These are phyloP conservation scores for Scylla paramamosain DNA, from an alignment of 1,140 invertebrate species.

Conservation along the genomic window DNA sequence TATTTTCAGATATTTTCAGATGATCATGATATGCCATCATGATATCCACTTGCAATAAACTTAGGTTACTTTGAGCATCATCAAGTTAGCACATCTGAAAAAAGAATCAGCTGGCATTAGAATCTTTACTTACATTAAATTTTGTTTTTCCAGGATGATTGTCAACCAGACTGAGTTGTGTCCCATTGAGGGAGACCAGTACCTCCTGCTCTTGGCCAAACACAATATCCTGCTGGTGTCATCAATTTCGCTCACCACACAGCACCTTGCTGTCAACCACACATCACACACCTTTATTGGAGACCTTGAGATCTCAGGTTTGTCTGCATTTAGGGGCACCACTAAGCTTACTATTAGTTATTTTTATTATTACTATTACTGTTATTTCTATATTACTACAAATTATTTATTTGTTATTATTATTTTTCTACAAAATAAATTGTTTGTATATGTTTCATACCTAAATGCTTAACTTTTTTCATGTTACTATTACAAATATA, in stretches of 20 bases:
- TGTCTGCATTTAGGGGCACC: background rate
- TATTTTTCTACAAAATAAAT: background rate
- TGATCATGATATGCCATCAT: no score
- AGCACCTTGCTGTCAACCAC: background rate
- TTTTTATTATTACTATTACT: no score
- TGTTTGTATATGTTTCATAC: background rate
- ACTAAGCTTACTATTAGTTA: no score
- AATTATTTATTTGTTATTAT: background rate
- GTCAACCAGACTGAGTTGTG: conserved; percentile 10
- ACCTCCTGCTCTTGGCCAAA: conserved; percentile 5
- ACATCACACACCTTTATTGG: background rate
- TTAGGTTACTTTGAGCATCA: no score
- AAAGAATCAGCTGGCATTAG: no score
- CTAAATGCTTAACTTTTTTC: background rate
- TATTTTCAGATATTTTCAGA: no score
- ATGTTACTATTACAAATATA: background rate
- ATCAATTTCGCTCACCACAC: background rate
- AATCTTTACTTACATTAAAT: no score
- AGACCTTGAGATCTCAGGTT: conserved; percentile 45
- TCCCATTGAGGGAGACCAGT: background rate
- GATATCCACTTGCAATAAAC: no score
- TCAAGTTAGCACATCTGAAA: no score
- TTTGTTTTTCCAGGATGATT: conserved; percentile 31
- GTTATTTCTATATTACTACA: background rate
- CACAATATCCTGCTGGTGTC: conserved; percentile 13